Conservation (phyloP, 1,140 invertebrate species). For the Charaxes varanes region DNA sequence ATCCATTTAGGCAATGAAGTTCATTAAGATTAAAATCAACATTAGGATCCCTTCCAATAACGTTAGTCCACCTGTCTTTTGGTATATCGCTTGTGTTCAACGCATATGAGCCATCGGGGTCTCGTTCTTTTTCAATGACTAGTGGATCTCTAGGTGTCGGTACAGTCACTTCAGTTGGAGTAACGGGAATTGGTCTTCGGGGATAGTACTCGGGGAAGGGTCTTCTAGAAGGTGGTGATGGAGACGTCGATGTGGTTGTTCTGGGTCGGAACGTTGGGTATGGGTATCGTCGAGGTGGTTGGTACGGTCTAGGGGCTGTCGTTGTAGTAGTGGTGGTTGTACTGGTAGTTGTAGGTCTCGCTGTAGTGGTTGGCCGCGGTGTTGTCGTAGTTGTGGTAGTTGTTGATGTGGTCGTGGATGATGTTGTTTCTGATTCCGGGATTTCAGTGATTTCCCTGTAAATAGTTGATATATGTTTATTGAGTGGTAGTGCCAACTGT, state of each 20-base stretch:
- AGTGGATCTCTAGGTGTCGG: conserved; percentile 21
- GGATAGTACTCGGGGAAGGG: conserved; percentile 22
- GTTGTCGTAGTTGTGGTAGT: conserved; percentile 11
- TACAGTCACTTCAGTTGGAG: conserved; percentile 31
- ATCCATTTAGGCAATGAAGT: conserved; percentile 53
- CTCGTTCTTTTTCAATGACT: conserved; percentile 34
- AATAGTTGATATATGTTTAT: too few species aligned
- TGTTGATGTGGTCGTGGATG: conserved; percentile 12
- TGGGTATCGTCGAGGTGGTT: conserved; percentile 25
- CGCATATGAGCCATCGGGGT: conserved; percentile 31
- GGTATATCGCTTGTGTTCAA: conserved; percentile 38
- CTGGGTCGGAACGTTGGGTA: conserved; percentile 17
- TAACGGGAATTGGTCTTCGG: conserved; percentile 24
- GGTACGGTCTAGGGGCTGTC: conserved; percentile 26
- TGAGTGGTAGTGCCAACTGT: too few species aligned
- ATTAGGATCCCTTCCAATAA: conserved; percentile 34
- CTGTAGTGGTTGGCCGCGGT: conserved; percentile 15
- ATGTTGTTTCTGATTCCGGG: conserved; percentile 2
- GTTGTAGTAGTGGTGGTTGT: conserved; percentile 21
- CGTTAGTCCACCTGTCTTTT: conserved; percentile 47
- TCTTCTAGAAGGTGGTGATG: conserved; percentile 9
- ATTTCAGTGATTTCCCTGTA: conserved; percentile 24
- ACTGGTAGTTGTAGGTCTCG: conserved; percentile 19
- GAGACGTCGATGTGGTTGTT: conserved; percentile 14
- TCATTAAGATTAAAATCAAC: conserved; percentile 36